Conservation (phyloP, 2,888 invertebrate genomes). For the Dysmachus trigonus region DNA sequence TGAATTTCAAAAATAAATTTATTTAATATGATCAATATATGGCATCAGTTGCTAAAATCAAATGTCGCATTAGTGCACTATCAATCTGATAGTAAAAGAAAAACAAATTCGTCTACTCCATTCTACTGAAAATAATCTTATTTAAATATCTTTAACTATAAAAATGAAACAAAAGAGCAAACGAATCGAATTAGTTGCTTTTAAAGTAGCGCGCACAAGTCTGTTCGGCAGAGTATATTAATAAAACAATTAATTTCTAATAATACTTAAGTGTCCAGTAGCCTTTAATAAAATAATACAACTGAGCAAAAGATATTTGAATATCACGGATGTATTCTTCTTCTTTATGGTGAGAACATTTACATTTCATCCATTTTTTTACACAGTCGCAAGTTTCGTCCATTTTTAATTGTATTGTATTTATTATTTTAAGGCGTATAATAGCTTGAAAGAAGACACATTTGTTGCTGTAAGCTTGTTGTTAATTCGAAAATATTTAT, state of each 20-base stretch:
- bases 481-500: conserved; percentile 39
- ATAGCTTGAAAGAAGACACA: conserved; percentile 5
- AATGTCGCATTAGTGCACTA: too few species aligned
- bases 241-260: not conserved
- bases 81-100: too few species aligned
- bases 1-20: not conserved
- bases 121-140: not conserved
- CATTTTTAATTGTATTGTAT: conserved; percentile 34
- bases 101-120: not conserved
- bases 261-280: not conserved
- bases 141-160: not conserved
- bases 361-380: conserved; percentile 2
- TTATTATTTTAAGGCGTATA: conserved; percentile 15
- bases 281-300: not conserved
- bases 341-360: not conserved
- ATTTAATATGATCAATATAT: too few species aligned
- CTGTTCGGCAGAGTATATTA: conserved; percentile 31
- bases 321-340: not conserved
- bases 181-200: not conserved
- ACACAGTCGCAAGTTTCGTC: conserved; percentile 33
- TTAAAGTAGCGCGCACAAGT: conserved; percentile 30
- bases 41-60: too few species aligned
- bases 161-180: not conserved
- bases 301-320: not conserved
- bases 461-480: conserved; percentile 42